Conservation (phyloP, 1,140 invertebrate species). For the Achroia grisella region DNA sequence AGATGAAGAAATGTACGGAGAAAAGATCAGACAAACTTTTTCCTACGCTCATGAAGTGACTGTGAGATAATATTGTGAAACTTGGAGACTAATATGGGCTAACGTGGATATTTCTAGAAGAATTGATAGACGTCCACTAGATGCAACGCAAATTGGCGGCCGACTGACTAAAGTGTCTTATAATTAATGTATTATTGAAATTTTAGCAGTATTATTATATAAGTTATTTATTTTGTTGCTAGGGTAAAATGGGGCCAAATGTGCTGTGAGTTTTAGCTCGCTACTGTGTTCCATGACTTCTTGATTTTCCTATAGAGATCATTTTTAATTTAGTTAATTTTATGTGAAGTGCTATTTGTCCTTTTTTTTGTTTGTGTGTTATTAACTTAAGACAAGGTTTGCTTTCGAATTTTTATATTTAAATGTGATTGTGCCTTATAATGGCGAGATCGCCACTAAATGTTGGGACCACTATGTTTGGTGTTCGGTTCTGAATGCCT, state of each 20-base stretch:
- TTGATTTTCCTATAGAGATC: conserved; percentile 10
- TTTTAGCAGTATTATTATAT: conserved; percentile 61
- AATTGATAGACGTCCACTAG: too few relatives aligned
- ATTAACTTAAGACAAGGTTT: not conserved
- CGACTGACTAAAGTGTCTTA: conserved; percentile 56
- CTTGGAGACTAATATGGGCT: conserved; percentile 11
- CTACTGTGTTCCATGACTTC: conserved; percentile 35
- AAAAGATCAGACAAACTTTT: conserved; percentile 2
- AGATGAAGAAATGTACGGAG: not conserved
- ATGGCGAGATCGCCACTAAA: not conserved
- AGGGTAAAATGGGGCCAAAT: conserved; percentile 56
- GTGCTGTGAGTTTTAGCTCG: conserved; percentile 47
- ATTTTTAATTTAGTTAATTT: too few relatives aligned
- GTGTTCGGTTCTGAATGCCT: too few relatives aligned
- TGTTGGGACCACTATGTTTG: not conserved
- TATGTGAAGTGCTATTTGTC: too few relatives aligned
- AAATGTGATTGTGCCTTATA: not conserved
- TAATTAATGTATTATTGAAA: conserved; percentile 37
- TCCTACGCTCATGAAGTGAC: not conserved
- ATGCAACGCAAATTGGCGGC: too few relatives aligned
- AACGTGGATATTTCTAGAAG: not conserved
- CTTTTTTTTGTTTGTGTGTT: conserved; percentile 7
- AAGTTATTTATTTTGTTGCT: conserved; percentile 48
- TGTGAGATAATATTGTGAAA: conserved; percentile 6
- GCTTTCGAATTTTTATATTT: not conserved